Evolutionary conservation across 2,888 invertebrate genomes (phyloP), one percentile per base, ranked within the genome.

Genomic region (Caenorhabditis imperialis): DNA sequence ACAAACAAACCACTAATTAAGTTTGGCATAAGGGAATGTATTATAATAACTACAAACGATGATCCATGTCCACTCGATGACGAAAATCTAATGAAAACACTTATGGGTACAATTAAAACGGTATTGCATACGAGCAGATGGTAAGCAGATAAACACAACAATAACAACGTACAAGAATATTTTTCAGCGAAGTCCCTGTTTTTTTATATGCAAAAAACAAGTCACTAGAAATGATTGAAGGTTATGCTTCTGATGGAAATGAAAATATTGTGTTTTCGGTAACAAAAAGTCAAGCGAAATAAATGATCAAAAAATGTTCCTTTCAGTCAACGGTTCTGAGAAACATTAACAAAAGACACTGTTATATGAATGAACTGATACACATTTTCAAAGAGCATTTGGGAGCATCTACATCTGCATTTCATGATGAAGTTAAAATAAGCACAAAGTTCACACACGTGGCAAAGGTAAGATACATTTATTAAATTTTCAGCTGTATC

Each of bases 231-330:
- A 53, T 69, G 27, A 33, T 62, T 25, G 25, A 45, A 23, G 74
- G 74, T 20, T 73, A 61, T 30, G 65, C 67, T 0, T 62, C 62
- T 7, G 65, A 73, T 51, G 73, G 73, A 42, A 67, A 44, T 23
- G 33, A 18, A 2, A 33, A 30, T 7, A 45, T 50, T n/a, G 25
- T 38, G 6, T 65, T 65, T 16, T 30, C 50, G 14, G 50, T 50
- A 18, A 61, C 7, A 30, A 30, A 6, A 7, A 30, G 45, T 20
- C 5, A 7, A 2, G 22, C 14, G 10, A 23, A 37, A 12, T 27
- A 14, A 20, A 35, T 27, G 20, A 16, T 16, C 20, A 35, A 10
- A 22, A 25, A 25, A n/a, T 20, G 16, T 40, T 54, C 14, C 22
- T 47, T 54, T n/a, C 40, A 65, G 55, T 47, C 72, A 0, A 25